Evolutionary conservation across 2,113 vertebrate species (phyloP).

Genomic region (Picathartes gymnocephalus): DNA sequence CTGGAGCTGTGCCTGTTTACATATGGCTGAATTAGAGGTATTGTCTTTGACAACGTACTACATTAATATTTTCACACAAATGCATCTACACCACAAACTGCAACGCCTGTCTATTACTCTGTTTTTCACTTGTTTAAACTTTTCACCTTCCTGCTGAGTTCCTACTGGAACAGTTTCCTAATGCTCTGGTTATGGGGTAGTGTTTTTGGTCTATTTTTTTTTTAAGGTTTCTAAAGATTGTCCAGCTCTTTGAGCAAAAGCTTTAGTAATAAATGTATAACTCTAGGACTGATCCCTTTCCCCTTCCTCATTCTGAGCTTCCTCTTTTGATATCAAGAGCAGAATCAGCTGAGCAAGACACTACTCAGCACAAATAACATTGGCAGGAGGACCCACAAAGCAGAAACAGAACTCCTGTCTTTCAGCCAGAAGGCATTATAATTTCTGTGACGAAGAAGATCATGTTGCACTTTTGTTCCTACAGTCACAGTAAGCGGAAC

Average conservation of each 20-base stretch:
- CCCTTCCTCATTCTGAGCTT: slow-evolving; percentile 24
- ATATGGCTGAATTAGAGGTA: neutral
- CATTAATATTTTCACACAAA: neutral
- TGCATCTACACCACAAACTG: neutral
- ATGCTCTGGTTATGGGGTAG: neutral
- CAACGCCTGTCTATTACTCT: slow-evolving; percentile 11
- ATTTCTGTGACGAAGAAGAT: slow-evolving; percentile 32
- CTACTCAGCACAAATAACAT: neutral
- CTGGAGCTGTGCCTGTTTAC: neutral
- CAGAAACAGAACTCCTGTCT: slow-evolving; percentile 54
- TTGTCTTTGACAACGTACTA: neutral
- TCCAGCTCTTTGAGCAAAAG: neutral
- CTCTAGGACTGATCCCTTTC: neutral
- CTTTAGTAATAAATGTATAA: neutral
- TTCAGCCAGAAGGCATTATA: slow-evolving; percentile 1
- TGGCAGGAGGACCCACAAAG: slow-evolving; percentile 38
- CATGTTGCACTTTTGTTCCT: slow-evolving; percentile 15
- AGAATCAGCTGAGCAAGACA: neutral
- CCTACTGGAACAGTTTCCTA: slow-evolving; percentile 55
- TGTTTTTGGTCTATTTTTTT: neutral
- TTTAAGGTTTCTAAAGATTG: neutral
- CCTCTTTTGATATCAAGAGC: neutral
- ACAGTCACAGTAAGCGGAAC: slow-evolving; percentile 27
- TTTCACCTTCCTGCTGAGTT: slow-evolving; percentile 61
- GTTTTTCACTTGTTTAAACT: slow-evolving; percentile 67